These are phyloP conservation scores for Callimorpha dominula DNA, from an alignment of 2,888 invertebrate genomes.

Conservation along the genomic window DNA sequence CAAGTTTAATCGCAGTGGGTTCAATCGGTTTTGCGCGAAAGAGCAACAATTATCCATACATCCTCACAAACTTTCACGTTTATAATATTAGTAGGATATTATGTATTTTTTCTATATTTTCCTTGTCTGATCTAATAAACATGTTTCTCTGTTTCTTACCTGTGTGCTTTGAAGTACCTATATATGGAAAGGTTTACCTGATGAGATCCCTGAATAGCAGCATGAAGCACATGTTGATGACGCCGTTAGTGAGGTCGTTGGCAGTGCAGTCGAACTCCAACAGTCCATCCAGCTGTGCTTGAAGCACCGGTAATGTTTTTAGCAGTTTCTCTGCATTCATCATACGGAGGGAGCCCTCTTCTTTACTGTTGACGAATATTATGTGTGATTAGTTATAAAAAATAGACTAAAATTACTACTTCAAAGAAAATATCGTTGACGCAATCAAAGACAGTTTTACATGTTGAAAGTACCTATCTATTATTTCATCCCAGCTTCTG, in stretches of 20 bases:
- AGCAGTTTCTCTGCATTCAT: conserved; percentile 99
- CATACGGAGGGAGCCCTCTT: conserved; percentile 98
- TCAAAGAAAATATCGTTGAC: too few relatives aligned
- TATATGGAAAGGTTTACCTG: conserved; percentile 77
- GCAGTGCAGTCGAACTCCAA: conserved; percentile 99
- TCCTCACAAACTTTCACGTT: too few relatives aligned
- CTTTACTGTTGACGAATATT: conserved; percentile 90
- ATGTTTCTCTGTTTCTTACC: background rate
- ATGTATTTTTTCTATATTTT: too few relatives aligned
- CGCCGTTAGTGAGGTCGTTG: conserved; percentile 98
- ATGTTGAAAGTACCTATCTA: too few relatives aligned
- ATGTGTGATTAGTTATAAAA: background rate
- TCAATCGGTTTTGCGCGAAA: too few relatives aligned
- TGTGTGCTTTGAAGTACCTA: background rate
- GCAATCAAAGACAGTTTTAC: too few relatives aligned
- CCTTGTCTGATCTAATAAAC: too few relatives aligned
- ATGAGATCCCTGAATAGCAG: conserved; percentile 99
- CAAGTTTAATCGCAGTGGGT: too few relatives aligned
- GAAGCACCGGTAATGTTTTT: conserved; percentile 98
- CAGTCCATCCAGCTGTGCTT: conserved; percentile 97
- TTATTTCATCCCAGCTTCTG: too few relatives aligned
- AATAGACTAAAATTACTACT: background rate
- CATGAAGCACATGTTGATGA: conserved; percentile 99
- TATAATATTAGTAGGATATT: too few relatives aligned
- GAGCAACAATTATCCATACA: too few relatives aligned